A percentile compares a stretch with the other conserved stretches of the same genome.
Evolutionary conservation across 2,113 vertebrate species (phyloP).

Genomic region (Holacanthus passer): DNA sequence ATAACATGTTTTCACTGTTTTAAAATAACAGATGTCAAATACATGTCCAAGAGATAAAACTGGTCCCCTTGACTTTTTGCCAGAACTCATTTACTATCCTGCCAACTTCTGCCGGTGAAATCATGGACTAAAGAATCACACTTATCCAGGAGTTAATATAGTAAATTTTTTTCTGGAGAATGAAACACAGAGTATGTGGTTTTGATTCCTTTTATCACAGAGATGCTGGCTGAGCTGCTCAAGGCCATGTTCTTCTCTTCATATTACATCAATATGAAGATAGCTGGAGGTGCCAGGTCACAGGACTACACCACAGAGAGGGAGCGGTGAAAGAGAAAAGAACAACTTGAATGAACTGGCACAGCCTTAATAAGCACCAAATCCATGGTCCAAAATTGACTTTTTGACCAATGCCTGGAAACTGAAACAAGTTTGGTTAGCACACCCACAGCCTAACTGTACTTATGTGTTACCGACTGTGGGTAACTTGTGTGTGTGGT

Average conservation of each 20-base stretch:
- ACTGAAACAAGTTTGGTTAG: too few relatives aligned
- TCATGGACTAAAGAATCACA: not conserved
- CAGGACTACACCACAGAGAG: not conserved
- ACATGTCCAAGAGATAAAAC: conserved; percentile 20
- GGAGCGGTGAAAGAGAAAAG: not conserved
- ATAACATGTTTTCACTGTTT: not conserved
- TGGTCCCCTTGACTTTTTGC: not conserved
- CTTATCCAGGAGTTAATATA: not conserved
- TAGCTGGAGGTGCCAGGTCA: not conserved
- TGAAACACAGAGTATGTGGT: not conserved
- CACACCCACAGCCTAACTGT: too few relatives aligned
- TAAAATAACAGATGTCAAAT: not conserved
- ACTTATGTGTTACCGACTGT: too few relatives aligned
- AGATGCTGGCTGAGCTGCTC: not conserved
- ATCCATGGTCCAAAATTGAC: too few relatives aligned
- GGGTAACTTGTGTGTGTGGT: too few relatives aligned
- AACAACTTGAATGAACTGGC: not conserved
- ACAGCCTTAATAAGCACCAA: not conserved
- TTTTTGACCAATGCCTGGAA: too few relatives aligned
- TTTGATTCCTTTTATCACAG: conserved; percentile 21
- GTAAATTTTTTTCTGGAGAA: not conserved
- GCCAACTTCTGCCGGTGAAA: not conserved
- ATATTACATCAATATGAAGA: conserved; percentile 1
- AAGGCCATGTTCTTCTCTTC: conserved; percentile 5
- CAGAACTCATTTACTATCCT: conserved; percentile 24